phyloP scores from a whole-genome alignment of 1,140 invertebrate genomes.

The Bombus haemorrhoidalis region DNA sequence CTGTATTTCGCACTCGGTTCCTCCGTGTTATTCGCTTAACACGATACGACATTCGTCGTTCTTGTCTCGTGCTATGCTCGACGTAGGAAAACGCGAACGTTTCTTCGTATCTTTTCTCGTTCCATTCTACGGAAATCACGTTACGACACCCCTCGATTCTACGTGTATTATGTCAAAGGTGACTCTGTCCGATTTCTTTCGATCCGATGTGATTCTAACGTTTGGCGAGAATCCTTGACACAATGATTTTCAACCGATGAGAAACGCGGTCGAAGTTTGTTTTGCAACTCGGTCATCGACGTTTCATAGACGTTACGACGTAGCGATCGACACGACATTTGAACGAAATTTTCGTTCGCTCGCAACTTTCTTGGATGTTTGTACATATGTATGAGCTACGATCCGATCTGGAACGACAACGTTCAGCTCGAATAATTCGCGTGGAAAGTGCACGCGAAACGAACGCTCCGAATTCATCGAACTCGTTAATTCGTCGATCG shows the following conservation, averaged over 20 bases:
- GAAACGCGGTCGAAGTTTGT: not conserved
- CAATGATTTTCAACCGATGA: not conserved
- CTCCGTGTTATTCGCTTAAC: not conserved
- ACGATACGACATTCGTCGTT: not conserved
- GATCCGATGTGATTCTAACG: not conserved
- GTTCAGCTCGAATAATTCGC: not conserved
- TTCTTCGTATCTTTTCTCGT: not conserved
- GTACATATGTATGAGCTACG: too few relatives aligned
- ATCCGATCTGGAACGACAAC: not conserved
- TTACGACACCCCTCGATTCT: not conserved
- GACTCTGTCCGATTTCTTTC: not conserved
- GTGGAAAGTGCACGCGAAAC: not conserved
- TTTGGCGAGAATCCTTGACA: not conserved
- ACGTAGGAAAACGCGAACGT: slow-evolving; percentile 31
- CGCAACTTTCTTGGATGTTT: not conserved
- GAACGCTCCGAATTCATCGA: not conserved
- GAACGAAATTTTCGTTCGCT: not conserved
- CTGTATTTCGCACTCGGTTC: not conserved
- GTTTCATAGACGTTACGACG: not conserved
- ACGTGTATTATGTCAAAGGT: not conserved
- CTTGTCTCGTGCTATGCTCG: slow-evolving; percentile 6
- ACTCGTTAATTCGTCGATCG: too few relatives aligned
- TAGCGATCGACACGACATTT: not conserved
- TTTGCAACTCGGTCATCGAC: not conserved
- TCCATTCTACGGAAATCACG: not conserved